Evolutionary conservation across 2,797 vertebrate species (phyloP).

Genomic region (Coregonus sp.): DNA sequence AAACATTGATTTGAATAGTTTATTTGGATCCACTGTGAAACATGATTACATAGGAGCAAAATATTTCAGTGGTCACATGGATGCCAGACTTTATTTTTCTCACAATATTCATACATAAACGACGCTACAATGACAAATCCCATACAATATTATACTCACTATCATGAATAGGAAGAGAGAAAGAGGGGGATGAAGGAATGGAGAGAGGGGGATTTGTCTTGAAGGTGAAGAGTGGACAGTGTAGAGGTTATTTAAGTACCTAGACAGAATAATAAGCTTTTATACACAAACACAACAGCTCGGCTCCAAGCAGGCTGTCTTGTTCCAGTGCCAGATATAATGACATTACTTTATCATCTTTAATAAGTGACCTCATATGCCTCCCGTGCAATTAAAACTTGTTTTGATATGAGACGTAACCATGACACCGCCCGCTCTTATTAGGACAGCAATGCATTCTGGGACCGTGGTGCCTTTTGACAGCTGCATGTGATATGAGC

Average conservation of each 20-base stretch:
- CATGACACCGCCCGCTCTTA: slow-evolving; percentile 1
- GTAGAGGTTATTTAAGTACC: neutral
- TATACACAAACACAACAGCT: neutral
- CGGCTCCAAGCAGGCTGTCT: neutral
- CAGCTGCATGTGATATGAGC: slow-evolving; percentile 1
- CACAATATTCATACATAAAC: too few species aligned
- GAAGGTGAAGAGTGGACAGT: slow-evolving; percentile 10
- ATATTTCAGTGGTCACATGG: too few species aligned
- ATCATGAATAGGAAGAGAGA: slow-evolving; percentile 30
- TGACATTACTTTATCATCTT: slow-evolving; percentile 5
- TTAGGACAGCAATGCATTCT: neutral
- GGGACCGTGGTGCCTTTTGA: neutral
- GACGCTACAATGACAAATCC: too few species aligned
- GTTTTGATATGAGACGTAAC: slow-evolving; percentile 14
- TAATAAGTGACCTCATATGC: neutral
- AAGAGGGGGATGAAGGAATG: slow-evolving; percentile 8
- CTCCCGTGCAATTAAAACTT: slow-evolving; percentile 5
- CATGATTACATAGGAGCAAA: too few species aligned
- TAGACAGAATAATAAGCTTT: too few species aligned
- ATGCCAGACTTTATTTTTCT: too few species aligned
- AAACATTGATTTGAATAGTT: neutral
- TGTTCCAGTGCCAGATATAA: neutral
- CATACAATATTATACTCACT: too few species aligned
- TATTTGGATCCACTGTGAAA: too few species aligned
- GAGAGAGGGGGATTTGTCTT: neutral